Conservation (phyloP, 1,140 invertebrate genomes). For the Drosophila aff. region DNA sequence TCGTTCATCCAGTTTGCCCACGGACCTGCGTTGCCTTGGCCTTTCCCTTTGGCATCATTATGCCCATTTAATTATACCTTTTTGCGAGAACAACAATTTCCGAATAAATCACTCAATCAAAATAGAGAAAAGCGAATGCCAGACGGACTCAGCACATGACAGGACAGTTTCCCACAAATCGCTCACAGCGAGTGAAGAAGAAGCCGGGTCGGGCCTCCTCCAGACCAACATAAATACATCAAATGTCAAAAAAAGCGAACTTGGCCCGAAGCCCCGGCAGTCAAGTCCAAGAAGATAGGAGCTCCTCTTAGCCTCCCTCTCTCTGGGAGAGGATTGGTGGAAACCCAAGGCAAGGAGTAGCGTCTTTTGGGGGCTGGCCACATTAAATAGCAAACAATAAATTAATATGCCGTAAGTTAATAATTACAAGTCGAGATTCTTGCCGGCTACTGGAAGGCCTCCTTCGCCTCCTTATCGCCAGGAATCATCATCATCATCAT, state of each 20-base stretch:
- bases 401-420: conserved; percentile 83
- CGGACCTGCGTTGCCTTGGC: conserved; percentile 32
- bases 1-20: conserved; percentile 1
- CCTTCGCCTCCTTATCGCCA: conserved; percentile 45
- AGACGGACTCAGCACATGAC: conserved; percentile 65
- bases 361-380: conserved; percentile 66
- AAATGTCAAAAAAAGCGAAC: conserved; percentile 80
- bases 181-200: conserved; percentile 63
- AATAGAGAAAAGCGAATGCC: conserved; percentile 65
- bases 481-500: conserved; percentile 43
- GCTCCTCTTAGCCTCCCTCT: neutral
- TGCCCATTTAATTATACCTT: conserved; percentile 81
- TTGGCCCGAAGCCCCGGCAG: conserved; percentile 60
- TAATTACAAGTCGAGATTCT: conserved; percentile 78
- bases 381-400: conserved; percentile 83
- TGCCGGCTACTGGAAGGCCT: conserved; percentile 63
- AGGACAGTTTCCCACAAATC: conserved; percentile 81
- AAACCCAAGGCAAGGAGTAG: neutral
- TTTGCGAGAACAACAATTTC: conserved; percentile 77
- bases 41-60: conserved; percentile 80
- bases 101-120: conserved; percentile 84
- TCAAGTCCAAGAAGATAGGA: conserved; percentile 34
- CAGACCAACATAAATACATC: conserved; percentile 80
- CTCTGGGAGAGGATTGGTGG: neutral
- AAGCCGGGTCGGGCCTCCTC: conserved; percentile 21